phyloP scores from a whole-genome alignment of 1,140 invertebrate species.

The Sitophilus oryzae region DNA sequence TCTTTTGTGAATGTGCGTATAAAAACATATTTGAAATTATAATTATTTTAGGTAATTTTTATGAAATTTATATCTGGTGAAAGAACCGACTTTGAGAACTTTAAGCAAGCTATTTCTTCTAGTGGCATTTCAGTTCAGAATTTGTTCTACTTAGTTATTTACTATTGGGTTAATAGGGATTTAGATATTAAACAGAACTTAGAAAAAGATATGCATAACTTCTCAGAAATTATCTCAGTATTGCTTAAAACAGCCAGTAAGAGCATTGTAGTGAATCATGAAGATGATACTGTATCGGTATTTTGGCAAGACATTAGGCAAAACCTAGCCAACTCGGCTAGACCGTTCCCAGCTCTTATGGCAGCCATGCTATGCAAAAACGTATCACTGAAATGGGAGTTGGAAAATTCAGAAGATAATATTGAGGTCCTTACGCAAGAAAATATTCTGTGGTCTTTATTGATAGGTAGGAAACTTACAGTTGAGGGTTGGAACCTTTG shows the following conservation, averaged over 20 bases:
- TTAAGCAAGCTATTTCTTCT: constrained; percentile 25
- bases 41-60: constrained; percentile 55
- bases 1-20: neutral
- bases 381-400: constrained; percentile 54
- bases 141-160: constrained; percentile 58
- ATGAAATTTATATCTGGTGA: constrained; percentile 50
- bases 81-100: constrained; percentile 49
- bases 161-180: constrained; percentile 58
- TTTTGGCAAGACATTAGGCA: constrained; percentile 73
- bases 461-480: no score
- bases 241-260: constrained; percentile 44
- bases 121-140: constrained; percentile 53
- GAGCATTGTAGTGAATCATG: constrained; percentile 42
- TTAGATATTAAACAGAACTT: constrained; percentile 47
- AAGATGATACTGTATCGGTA: constrained; percentile 60
- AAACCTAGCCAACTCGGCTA: constrained; percentile 60
- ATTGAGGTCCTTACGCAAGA: constrained; percentile 82
- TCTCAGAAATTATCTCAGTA: constrained; percentile 45
- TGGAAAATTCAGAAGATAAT: constrained; percentile 46
- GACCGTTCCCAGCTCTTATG: constrained; percentile 65
- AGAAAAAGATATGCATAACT: constrained; percentile 48
- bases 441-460: constrained; percentile 74
- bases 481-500: no score
- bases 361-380: constrained; percentile 70
- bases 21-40: constrained; percentile 32